Base-by-base conservation (phyloP, 2,888 invertebrate species). In the Bursaphelenchus okinawaensis region DNA sequence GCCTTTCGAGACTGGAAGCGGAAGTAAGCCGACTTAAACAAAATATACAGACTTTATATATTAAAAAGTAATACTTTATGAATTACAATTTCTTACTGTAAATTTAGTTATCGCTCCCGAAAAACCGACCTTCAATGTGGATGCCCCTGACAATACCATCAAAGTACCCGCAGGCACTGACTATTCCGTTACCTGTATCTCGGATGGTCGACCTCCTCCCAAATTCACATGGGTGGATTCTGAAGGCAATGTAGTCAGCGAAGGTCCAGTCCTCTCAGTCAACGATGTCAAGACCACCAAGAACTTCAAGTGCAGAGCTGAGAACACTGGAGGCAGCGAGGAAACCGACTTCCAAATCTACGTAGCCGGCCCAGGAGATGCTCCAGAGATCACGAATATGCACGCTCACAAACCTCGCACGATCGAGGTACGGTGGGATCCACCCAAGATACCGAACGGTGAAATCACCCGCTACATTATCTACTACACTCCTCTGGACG, bases 401-500 rank as follows among this genome's bases (percentile, higher is more conserved):
- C 68, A 74, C 26, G 77, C 79, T 2, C 75, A 78, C 28, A 73
- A 74, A 59, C 81, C 81, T 24, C 68, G 75, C 24, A 78, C 78
- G 9, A 80, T 81, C 57, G 68, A 73, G 20, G 78, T 78, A 16
- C 66, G 63, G 16, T 81, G 77, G 72, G 78, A 82, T 52, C 71
- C 76, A 4, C 81, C 81, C 9, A 70, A 69, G 7, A 75, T 79
- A 62, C 73, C 82, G 0, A 81, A 81, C 62, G 81, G 82, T 60
- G 73, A 78, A 55, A 77, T 81, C 61, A 75, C 72, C 19, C 75
- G 79, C 40, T 81, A 81, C 66, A 79, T 82, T 54, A 69, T 81
- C 55, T 81, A 81, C 64, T 81, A 81, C 71, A 80, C 78, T 28
- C 78, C 79, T 12, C 65, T 81, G 20, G 81, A 81, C 58, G 77